Evolutionary conservation across 2,113 vertebrate genomes (phyloP).

Genomic region (Chinchilla lanigera): DNA sequence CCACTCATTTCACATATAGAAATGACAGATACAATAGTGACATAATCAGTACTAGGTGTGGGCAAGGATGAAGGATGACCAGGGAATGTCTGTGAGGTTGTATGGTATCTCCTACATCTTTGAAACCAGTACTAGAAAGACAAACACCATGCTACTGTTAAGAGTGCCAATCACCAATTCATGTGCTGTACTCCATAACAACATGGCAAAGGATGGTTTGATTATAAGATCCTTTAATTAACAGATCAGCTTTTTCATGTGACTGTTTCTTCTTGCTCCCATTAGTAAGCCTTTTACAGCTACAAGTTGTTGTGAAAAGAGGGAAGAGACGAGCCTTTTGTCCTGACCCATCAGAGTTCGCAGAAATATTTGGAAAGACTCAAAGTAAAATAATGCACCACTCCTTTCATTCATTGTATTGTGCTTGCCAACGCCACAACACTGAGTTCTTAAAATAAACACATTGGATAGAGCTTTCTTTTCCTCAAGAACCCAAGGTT

Average conservation of each 20-base stretch:
- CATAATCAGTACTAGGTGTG: neutral
- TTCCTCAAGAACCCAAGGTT: neutral
- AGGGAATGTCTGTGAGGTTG: neutral
- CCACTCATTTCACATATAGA: neutral
- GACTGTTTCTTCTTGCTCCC: constrained; percentile 30
- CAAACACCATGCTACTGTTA: neutral
- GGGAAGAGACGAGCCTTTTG: constrained; percentile 38
- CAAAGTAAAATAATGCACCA: neutral
- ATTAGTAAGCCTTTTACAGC: constrained; percentile 48
- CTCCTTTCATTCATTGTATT: neutral
- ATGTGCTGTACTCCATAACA: neutral
- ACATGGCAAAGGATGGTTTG: neutral
- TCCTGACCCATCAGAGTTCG: constrained; percentile 45
- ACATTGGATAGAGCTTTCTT: neutral
- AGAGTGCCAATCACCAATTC: neutral
- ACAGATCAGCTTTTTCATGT: neutral
- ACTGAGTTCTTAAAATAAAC: constrained; percentile 49
- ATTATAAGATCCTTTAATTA: constrained; percentile 17
- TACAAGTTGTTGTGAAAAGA: neutral
- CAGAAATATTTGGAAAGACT: constrained; percentile 61
- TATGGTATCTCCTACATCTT: neutral
- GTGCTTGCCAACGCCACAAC: constrained; percentile 30
- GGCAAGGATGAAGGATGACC: neutral
- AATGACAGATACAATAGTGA: neutral
- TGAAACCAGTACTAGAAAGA: neutral